These are phyloP conservation scores for Nibea coibor DNA, from an alignment of 2,113 vertebrate genomes.

Conservation along the genomic window DNA sequence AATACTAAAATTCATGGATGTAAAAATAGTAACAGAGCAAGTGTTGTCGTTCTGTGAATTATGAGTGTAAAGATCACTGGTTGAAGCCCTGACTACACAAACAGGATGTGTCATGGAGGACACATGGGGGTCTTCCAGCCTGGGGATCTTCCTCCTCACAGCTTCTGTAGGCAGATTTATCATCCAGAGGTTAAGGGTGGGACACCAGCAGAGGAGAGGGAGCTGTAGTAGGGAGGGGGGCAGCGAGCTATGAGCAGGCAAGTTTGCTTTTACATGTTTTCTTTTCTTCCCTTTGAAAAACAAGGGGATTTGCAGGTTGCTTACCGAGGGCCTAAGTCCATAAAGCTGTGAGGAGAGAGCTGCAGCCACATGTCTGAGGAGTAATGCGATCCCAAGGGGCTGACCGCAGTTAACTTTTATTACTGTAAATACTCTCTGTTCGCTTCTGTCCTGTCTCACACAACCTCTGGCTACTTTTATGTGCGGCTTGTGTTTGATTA, in stretches of 20 bases:
- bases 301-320: constrained; percentile 76
- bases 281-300: constrained; percentile 80
- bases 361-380: constrained; percentile 78
- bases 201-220: constrained; percentile 67
- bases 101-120: constrained; percentile 81
- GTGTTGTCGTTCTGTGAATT: constrained; percentile 67
- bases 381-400: constrained; percentile 81
- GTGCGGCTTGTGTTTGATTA: constrained; percentile 76
- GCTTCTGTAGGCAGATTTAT: constrained; percentile 83
- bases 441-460: constrained; percentile 70
- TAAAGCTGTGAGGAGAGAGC: constrained; percentile 74
- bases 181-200: constrained; percentile 80
- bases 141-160: constrained; percentile 75
- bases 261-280: constrained; percentile 82
- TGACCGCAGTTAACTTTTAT: constrained; percentile 83
- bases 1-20: constrained; percentile 12
- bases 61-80: constrained; percentile 75
- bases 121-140: constrained; percentile 72
- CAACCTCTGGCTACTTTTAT: constrained; percentile 69
- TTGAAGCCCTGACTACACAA: constrained; percentile 76
- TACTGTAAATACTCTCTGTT: constrained; percentile 79
- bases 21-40: constrained; percentile 56
- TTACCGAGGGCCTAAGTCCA: constrained; percentile 72
- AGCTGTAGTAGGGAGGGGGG: constrained; percentile 39
- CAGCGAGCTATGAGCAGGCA: constrained; percentile 45